Evolutionary conservation across 2,797 vertebrate species (phyloP).

Genomic region (Tragopan temminckii): DNA sequence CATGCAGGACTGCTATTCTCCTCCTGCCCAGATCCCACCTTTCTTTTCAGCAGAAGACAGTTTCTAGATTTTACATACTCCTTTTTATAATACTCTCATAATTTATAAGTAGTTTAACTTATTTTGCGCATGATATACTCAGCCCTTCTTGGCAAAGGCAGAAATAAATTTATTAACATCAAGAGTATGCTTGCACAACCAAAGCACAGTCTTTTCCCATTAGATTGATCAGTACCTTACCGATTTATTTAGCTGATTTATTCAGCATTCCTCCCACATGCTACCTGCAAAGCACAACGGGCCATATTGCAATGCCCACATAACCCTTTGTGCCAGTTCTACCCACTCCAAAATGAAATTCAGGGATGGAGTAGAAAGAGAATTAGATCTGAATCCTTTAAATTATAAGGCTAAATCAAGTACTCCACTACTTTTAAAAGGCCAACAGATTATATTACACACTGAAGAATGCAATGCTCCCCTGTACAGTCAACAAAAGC

Average conservation of each 20-base stretch:
- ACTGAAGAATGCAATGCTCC: not conserved
- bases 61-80: not conserved
- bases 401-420: not conserved
- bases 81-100: not conserved
- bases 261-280: not conserved
- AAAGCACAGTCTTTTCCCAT: not conserved
- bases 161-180: not conserved
- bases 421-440: not conserved
- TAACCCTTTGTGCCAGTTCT: not conserved
- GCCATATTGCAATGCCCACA: not conserved
- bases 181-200: not conserved
- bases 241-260: not conserved
- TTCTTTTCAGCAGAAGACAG: not conserved
- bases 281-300: not conserved
- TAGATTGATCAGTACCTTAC: not conserved
- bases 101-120: not conserved
- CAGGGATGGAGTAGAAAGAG: not conserved
- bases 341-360: not conserved
- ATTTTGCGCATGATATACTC: not conserved
- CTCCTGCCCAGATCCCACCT: not conserved
- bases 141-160: not conserved
- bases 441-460: not conserved
- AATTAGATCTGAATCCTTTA: too few species aligned
- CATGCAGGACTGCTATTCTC: rapidly evolving
- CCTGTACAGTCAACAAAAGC: not conserved